Percentiles rank a stretch among this genome's conserved stretches.
These are phyloP conservation scores for Platysternon megacephalum DNA, from an alignment of 2,113 vertebrate species.

Conservation along the genomic window DNA sequence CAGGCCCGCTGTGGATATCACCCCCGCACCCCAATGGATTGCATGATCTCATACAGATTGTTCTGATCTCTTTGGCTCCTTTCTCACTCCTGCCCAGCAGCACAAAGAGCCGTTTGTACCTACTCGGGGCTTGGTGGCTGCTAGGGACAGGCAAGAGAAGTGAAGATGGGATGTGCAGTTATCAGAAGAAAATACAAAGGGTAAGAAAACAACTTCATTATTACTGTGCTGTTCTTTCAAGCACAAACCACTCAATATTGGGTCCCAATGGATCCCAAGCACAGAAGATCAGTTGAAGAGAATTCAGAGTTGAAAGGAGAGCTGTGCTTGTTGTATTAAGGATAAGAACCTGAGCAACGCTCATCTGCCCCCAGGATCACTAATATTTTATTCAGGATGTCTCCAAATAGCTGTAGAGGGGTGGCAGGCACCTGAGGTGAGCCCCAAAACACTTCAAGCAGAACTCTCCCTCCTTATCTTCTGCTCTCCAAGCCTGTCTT, in stretches of 20 bases:
- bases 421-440: constrained; percentile 28
- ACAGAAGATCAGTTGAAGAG: background rate
- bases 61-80: background rate
- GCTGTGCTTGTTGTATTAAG: background rate
- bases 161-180: background rate
- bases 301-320: background rate
- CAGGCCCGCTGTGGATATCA: background rate
- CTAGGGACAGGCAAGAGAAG: rapidly evolving
- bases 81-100: background rate
- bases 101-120: background rate
- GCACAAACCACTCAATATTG: background rate
- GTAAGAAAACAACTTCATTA: constrained; percentile 5
- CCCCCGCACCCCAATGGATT: too few relatives aligned
- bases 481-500: background rate
- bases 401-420: constrained; percentile 5
- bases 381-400: background rate
- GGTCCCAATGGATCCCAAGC: background rate
- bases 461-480: background rate
- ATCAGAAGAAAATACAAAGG: rapidly evolving
- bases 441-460: background rate
- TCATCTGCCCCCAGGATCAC: background rate
- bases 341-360: background rate
- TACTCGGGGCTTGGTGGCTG: background rate
- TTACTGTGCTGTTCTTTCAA: background rate
- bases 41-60: background rate